A percentile compares a stretch with the other conserved stretches of the same genome.
Evolutionary conservation across 92 coral and sea anemone genomes (phyloP).

Genomic region (Nematostella vectensis): DNA sequence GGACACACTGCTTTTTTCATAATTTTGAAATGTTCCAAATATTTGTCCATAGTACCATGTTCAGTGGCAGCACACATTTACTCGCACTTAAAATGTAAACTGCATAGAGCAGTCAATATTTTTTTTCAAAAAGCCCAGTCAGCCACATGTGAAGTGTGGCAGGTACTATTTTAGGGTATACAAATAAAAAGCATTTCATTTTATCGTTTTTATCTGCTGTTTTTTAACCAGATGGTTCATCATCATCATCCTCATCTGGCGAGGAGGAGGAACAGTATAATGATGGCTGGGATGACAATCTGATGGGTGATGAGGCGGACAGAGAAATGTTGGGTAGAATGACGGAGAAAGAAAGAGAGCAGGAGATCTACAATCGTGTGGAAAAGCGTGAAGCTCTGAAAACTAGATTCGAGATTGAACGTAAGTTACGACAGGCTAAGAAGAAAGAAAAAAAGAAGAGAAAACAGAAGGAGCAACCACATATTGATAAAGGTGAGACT

Average conservation of each 20-base stretch:
- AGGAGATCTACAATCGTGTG: conserved; percentile 87
- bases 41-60: too few relatives aligned
- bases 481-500: conserved; percentile 53
- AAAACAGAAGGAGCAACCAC: conserved; percentile 66
- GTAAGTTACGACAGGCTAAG: conserved; percentile 75
- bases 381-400: conserved; percentile 94
- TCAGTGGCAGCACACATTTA: too few relatives aligned
- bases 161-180: too few relatives aligned
- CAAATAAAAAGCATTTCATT: too few relatives aligned
- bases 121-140: too few relatives aligned
- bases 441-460: conserved; percentile 85
- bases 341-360: conserved; percentile 96
- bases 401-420: conserved; percentile 89
- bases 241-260: conserved; percentile 78
- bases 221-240: too few relatives aligned
- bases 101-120: too few relatives aligned
- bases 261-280: conserved; percentile 84
- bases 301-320: conserved; percentile 94
- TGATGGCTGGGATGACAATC: conserved; percentile 91
- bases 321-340: conserved; percentile 85
- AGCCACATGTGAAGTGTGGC: too few relatives aligned
- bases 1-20: too few relatives aligned
- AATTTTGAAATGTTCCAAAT: too few relatives aligned
- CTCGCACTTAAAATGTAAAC: too few relatives aligned
- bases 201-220: too few relatives aligned